Evolutionary conservation across 2,113 vertebrate species (phyloP).

Genomic region (Chiloscyllium plagiosum): DNA sequence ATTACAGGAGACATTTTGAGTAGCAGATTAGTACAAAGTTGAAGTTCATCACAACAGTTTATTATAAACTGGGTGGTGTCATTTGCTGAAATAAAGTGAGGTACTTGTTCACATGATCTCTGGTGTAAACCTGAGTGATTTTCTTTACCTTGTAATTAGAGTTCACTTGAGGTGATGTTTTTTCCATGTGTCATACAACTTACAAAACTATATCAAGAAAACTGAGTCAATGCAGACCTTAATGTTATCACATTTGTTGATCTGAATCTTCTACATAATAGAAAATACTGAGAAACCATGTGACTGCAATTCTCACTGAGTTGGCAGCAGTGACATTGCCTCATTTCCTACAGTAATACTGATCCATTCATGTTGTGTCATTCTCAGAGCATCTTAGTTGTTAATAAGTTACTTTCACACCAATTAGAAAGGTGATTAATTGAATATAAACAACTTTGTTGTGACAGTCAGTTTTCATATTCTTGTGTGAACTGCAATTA

Average conservation of each 20-base stretch:
- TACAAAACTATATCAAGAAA: conserved; percentile 4
- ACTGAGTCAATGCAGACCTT: not conserved
- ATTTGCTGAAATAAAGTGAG: conserved; percentile 32
- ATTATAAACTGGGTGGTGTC: conserved; percentile 31
- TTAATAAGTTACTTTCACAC: not conserved
- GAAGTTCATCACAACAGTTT: conserved; percentile 38
- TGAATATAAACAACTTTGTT: not conserved
- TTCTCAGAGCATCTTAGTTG: not conserved
- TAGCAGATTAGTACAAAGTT: conserved; percentile 34
- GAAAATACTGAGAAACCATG: conserved; percentile 34
- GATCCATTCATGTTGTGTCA: too few relatives aligned
- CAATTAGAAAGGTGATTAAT: not conserved
- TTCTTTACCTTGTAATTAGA: conserved; percentile 4
- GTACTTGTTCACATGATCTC: conserved; percentile 33
- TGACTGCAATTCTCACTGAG: conserved; percentile 21
- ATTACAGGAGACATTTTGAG: conserved; percentile 35
- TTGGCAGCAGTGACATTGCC: not conserved
- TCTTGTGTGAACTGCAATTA: not conserved
- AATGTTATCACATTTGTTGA: conserved; percentile 29
- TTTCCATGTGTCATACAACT: not conserved
- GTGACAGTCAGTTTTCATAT: not conserved
- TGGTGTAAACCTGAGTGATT: conserved; percentile 33
- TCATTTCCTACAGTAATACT: conserved; percentile 6
- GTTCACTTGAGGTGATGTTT: conserved; percentile 25
- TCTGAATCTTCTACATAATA: conserved; percentile 4